Conservation (phyloP, 1,140 invertebrate genomes). For the Tetranychus cinnabarinus region DNA sequence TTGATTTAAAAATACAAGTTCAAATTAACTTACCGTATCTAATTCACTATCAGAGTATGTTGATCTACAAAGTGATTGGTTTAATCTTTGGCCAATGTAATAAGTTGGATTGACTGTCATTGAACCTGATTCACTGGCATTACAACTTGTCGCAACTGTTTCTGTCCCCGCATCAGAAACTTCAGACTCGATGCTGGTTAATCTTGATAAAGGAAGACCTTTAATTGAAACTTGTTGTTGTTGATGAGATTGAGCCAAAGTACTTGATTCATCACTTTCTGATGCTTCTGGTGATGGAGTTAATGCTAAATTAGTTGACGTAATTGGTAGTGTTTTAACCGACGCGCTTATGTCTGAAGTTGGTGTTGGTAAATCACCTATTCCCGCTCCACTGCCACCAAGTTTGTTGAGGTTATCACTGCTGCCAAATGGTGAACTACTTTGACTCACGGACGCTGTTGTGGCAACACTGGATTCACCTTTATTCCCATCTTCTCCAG, state of each 20-base stretch:
- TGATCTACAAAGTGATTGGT: slow-evolving; percentile 43
- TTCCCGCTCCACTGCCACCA: slow-evolving; percentile 5
- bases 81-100: slow-evolving; percentile 22
- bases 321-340: neutral
- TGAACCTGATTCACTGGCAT: slow-evolving; percentile 41
- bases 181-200: slow-evolving; percentile 68
- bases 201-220: slow-evolving; percentile 35
- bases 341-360: neutral
- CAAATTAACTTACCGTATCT: slow-evolving; percentile 23
- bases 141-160: slow-evolving; percentile 22
- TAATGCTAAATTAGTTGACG: neutral
- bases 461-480: slow-evolving; percentile 16
- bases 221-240: neutral
- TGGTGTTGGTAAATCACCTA: neutral
- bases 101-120: slow-evolving; percentile 54
- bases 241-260: slow-evolving; percentile 31
- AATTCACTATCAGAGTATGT: slow-evolving; percentile 81
- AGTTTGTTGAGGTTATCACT: slow-evolving; percentile 36
- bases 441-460: slow-evolving; percentile 12
- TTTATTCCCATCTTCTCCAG: slow-evolving; percentile 11
- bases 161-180: slow-evolving; percentile 25
- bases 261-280: slow-evolving; percentile 11
- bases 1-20: neutral
- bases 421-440: slow-evolving; percentile 38
- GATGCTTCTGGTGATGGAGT: slow-evolving; percentile 13